Base-by-base conservation (phyloP, 2,113 vertebrate species). In the Chroicocephalus ridibundus region DNA sequence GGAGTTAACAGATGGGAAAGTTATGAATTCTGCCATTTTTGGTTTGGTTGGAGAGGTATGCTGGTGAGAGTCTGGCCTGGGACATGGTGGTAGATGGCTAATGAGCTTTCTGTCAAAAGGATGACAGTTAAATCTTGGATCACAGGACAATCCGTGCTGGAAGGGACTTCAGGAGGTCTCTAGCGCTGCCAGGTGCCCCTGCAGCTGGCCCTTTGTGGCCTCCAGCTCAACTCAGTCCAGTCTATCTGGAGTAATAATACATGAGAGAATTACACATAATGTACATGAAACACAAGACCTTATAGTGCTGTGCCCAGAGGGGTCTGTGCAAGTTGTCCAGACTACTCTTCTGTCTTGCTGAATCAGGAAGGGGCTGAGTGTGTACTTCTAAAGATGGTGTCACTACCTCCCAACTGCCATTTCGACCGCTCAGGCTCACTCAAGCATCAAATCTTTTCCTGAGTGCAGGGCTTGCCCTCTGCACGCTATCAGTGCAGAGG, bases 361-460 rank as follows among this genome's bases (percentile, higher is more conserved):
- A 94, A 80, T 83, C 54, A 57, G 46, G 44, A 90, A 90, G 81
- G 57, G 85, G 70, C 83, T 0, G 2, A 78, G 44, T 19, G 4
- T 68, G 44, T 54, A 13, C 61, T 94, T 92, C 49, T 93, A 42
- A 94, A 94, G 78, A 88, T 54, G 55, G 47, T 85, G 51, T 91
- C 82, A 97, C 68, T 78, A 90, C 75, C 47, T 95, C 61, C 77
- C 0, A 4, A 46, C 71, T 96, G 82, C 84, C 80, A 70, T 94
- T 96, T 95, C 1, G 3, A 44, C 62, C 7, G 22, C 94, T 97
- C 0, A 11, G 79, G 83, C 46, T 96, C 84, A 72, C 42, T 95
- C 24, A 10, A 93, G 93, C 92, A 85, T 95, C 74, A 94, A 32
- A 96, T 97, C 66, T 92, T 93, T 94, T 90, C 19, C 16, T 82